Percentiles rank a stretch among this genome's conserved stretches.
These are phyloP conservation scores for Pristionchus arcanus DNA, from an alignment of 2,888 invertebrate species.

Conservation along the genomic window DNA sequence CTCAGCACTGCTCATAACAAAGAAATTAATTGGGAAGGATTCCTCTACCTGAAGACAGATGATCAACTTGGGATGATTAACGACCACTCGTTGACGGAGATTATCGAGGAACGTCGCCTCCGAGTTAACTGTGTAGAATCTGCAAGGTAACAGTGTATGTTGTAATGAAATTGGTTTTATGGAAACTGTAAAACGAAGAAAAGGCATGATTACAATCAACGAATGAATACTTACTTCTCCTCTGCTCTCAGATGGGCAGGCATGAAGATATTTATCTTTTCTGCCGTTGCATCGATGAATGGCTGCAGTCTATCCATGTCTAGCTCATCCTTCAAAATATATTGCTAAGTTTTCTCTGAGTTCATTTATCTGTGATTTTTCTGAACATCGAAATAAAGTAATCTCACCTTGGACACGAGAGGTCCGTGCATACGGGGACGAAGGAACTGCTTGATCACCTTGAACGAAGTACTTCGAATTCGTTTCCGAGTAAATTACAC, in stretches of 20 bases:
- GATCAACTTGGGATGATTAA: constrained; percentile 66
- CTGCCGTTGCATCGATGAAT: constrained; percentile 68
- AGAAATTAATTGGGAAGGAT: neutral
- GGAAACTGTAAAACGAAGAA: no score
- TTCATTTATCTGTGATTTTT: neutral
- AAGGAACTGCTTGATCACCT: constrained; percentile 70
- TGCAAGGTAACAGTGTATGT: constrained; percentile 45
- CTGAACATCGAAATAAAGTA: neutral
- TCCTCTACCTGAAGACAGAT: constrained; percentile 50
- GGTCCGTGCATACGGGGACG: constrained; percentile 69
- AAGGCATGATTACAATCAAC: neutral
- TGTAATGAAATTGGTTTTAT: neutral
- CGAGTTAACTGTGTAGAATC: constrained; percentile 72
- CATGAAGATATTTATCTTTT: constrained; percentile 72
- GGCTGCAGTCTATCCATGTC: constrained; percentile 69
- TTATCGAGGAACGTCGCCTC: constrained; percentile 72
- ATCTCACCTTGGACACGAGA: constrained; percentile 67
- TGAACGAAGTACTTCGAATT: neutral
- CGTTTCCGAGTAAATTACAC: neutral
- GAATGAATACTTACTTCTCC: constrained; percentile 28
- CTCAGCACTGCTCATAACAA: no score
- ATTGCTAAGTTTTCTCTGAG: neutral
- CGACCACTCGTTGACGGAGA: constrained; percentile 72
- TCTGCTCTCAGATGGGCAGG: constrained; percentile 61
- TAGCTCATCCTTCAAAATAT: constrained; percentile 61